Evolutionary conservation across 35 echinoderm and acorn worm genomes (phyloP), one percentile per base, ranked within the genome.

Genomic region (Acanthaster planci): DNA sequence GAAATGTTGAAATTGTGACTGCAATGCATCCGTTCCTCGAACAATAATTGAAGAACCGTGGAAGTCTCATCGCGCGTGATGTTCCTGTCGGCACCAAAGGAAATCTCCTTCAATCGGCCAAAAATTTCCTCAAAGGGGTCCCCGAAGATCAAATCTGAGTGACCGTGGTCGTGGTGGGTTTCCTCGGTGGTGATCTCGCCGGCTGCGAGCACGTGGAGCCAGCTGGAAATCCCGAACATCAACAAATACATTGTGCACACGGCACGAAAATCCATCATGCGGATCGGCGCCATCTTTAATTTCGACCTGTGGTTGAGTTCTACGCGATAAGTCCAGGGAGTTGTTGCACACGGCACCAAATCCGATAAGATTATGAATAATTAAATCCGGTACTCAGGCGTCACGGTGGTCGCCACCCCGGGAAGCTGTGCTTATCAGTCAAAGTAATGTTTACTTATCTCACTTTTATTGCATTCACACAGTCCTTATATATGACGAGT

Each of bases 121-220:
- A 72, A 30, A 30, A 72, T 36, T 29, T 72, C 64, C 7, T 72
- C 64, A 34, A 72, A 72, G 5, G 64, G 64, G 15, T 72, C 64
- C 5, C 64, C 64, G 64, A 72, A 72, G 22, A 72, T 29, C 2
- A 26, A 72, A 1, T 14, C 23, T 9, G 64, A 31, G 10, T 72
- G 64, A 72, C 64, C 64, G 64, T 72, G 64, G 2, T 72, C 64
- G 15, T 72, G 21, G 26, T 67, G 59, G 59, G 64, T 72, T 47
- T 12, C 42, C 4, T 47, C 42, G 42, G 42, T 12, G 34, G 64
- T 27, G 9, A 0, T 26, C 0, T 36, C 26, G 23, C 64, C 64
- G 29, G 23, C 64, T 30, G 1, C 64, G 29, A 72, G 64, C 64
- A 34, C 64, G 64, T 72, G 64, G 26, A 72, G 64, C 14, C 64